Conservation (phyloP, 2,113 vertebrate species). For the Hypanus sabinus region DNA sequence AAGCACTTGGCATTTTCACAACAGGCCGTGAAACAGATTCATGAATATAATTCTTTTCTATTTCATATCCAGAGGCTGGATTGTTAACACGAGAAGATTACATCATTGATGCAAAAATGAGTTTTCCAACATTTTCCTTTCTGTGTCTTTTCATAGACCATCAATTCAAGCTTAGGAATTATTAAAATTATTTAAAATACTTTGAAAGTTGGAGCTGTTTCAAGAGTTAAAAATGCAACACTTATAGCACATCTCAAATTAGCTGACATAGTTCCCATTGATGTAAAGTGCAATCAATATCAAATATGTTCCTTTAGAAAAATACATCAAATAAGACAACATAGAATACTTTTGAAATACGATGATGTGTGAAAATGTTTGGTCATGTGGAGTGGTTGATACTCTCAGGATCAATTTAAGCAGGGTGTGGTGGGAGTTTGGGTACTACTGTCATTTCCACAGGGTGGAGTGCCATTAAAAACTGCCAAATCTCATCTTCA, state of each 20-base stretch:
- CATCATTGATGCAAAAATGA: neutral
- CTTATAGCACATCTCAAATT: neutral
- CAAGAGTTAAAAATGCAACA: neutral
- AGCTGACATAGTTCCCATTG: neutral
- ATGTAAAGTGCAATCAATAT: neutral
- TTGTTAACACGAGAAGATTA: neutral
- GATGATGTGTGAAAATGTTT: slow-evolving; percentile 22
- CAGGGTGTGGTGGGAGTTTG: slow-evolving; percentile 22
- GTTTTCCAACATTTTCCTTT: neutral
- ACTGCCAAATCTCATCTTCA: slow-evolving; percentile 25
- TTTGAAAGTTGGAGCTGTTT: neutral
- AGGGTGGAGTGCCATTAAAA: slow-evolving; percentile 26
- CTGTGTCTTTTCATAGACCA: neutral
- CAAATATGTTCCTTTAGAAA: neutral
- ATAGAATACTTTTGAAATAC: neutral
- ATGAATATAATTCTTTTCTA: too few species aligned
- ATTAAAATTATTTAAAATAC: neutral
- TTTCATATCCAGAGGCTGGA: neutral
- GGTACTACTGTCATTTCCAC: slow-evolving; percentile 7
- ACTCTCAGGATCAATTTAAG: slow-evolving; percentile 12
- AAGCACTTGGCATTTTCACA: too few species aligned
- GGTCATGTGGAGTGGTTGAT: neutral
- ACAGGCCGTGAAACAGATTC: too few species aligned
- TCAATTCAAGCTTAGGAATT: neutral
- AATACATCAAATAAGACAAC: neutral